These are phyloP conservation scores for Campaea margaritaria DNA, from an alignment of 2,888 invertebrate species.

Conservation along the genomic window DNA sequence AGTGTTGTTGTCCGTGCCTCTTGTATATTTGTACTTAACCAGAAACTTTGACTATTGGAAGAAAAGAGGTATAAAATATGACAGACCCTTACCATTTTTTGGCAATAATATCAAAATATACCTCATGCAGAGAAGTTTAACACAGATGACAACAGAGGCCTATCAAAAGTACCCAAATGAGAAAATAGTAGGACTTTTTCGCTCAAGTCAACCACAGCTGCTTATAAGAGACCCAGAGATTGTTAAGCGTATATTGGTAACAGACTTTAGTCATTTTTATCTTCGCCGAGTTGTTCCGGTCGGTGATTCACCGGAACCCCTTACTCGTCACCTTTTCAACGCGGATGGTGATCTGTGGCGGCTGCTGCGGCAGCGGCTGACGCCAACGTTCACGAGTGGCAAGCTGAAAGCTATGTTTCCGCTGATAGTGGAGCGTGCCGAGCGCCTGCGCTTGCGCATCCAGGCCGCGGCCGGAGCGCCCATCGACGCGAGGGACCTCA, in stretches of 20 bases:
- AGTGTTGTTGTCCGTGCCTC: slow-evolving; percentile 1
- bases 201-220: slow-evolving; percentile 50
- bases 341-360: slow-evolving; percentile 66
- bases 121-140: slow-evolving; percentile 49
- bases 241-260: slow-evolving; percentile 52
- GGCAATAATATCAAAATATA: slow-evolving; percentile 50
- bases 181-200: slow-evolving; percentile 56
- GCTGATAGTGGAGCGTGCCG: slow-evolving; percentile 60
- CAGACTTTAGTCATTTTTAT: slow-evolving; percentile 58
- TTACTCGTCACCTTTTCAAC: slow-evolving; percentile 60
- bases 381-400: slow-evolving; percentile 64
- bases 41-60: slow-evolving; percentile 58
- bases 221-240: slow-evolving; percentile 62
- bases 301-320: slow-evolving; percentile 52
- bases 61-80: slow-evolving; percentile 55
- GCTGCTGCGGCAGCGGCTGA: slow-evolving; percentile 62
- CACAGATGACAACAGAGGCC: slow-evolving; percentile 48
- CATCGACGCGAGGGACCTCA: slow-evolving; percentile 63
- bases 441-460: slow-evolving; percentile 52
- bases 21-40: slow-evolving; percentile 52
- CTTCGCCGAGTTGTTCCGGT: slow-evolving; percentile 54
- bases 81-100: slow-evolving; percentile 51
- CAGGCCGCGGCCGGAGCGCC: slow-evolving; percentile 42
- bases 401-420: slow-evolving; percentile 68
- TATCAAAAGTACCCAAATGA: slow-evolving; percentile 61